These are phyloP conservation scores for Amniataba percoides DNA, from an alignment of 2,797 vertebrate species.

Conservation along the genomic window DNA sequence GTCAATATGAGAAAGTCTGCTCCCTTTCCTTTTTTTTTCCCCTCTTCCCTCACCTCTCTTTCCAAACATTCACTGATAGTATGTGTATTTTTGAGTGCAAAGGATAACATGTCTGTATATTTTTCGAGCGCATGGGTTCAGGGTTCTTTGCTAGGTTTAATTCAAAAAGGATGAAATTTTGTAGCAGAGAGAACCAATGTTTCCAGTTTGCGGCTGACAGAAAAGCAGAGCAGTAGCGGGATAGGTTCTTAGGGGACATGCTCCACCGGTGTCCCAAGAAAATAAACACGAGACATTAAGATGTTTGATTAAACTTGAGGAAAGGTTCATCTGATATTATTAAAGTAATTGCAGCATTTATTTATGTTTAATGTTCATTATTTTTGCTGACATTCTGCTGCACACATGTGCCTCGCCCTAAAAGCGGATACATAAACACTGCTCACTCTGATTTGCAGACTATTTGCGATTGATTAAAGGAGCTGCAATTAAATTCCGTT, in stretches of 20 bases:
- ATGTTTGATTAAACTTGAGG: conserved; percentile 72
- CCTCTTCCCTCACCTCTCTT: conserved; percentile 66
- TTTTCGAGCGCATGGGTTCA: conserved; percentile 74
- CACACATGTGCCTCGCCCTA: background rate
- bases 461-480: conserved; percentile 34
- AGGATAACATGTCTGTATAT: conserved; percentile 86
- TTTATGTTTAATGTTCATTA: conserved; percentile 36
- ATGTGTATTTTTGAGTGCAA: conserved; percentile 83
- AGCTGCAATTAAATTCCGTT: conserved; percentile 12
- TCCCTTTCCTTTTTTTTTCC: conserved; percentile 54
- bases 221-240: conserved; percentile 61
- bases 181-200: conserved; percentile 61
- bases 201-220: conserved; percentile 76
- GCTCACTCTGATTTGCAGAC: conserved; percentile 3
- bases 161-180: conserved; percentile 79
- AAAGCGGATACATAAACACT: background rate
- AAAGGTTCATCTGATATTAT: conserved; percentile 59
- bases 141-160: conserved; percentile 74
- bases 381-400: conserved; percentile 29
- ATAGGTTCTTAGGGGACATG: conserved; percentile 49
- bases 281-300: conserved; percentile 71
- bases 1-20: conserved; percentile 79
- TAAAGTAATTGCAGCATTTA: conserved; percentile 59
- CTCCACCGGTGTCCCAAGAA: conserved; percentile 57
- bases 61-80: conserved; percentile 82